Evolutionary conservation across 1,140 invertebrate species (phyloP).

Genomic region (Caenorhabditis remanei): DNA sequence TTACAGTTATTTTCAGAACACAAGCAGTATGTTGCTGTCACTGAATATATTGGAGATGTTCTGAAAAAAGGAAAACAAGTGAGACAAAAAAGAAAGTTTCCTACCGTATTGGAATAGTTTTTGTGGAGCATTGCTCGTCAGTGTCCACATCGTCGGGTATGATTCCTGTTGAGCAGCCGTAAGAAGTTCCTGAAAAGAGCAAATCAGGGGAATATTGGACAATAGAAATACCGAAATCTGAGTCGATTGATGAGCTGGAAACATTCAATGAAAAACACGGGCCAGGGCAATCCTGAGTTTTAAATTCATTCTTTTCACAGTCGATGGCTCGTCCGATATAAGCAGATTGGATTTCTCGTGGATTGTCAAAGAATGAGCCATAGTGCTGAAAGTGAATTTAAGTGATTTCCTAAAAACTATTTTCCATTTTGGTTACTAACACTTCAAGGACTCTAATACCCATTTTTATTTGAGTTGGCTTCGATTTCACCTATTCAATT

Average conservation of each 20-base stretch:
- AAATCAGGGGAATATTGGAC: neutral
- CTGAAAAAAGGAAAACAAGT: neutral
- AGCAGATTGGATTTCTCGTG: constrained; percentile 18
- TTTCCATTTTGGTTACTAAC: too few species aligned
- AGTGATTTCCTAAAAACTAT: neutral
- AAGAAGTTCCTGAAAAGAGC: constrained; percentile 13
- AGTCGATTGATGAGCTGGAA: constrained; percentile 27
- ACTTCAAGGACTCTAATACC: neutral
- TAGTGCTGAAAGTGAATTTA: constrained; percentile 14
- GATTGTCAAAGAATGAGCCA: constrained; percentile 42
- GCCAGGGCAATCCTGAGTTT: constrained; percentile 27
- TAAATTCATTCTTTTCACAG: constrained; percentile 45
- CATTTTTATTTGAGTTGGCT: neutral
- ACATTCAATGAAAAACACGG: constrained; percentile 32
- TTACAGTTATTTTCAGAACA: constrained; percentile 48
- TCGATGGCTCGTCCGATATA: constrained; percentile 15
- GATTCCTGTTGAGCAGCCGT: constrained; percentile 21
- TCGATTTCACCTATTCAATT: neutral
- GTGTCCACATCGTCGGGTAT: constrained; percentile 33
- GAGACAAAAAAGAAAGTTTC: neutral
- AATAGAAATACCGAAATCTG: constrained; percentile 6
- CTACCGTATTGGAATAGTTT: constrained; percentile 24
- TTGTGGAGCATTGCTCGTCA: neutral
- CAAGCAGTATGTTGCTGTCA: constrained; percentile 20
- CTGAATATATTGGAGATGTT: constrained; percentile 25